Evolutionary conservation across 2,113 vertebrate genomes (phyloP).

Genomic region (Mustela lutreola): DNA sequence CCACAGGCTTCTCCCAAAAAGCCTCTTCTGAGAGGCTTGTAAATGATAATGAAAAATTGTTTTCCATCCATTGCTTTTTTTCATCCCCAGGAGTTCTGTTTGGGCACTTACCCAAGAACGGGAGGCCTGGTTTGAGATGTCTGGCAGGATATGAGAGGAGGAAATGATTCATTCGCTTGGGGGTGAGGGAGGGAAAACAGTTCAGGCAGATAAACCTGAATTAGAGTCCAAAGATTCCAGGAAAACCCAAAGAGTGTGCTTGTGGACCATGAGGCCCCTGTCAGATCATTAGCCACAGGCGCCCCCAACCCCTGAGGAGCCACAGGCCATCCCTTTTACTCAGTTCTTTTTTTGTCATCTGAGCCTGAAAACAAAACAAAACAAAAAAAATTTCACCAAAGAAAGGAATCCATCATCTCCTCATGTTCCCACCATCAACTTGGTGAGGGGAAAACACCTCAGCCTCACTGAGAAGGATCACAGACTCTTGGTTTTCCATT

Average conservation of each 20-base stretch:
- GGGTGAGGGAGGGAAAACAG: background rate
- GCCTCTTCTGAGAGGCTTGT: background rate
- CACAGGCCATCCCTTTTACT: background rate
- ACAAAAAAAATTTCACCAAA: background rate
- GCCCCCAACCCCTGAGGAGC: accelerated
- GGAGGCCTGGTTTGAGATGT: conserved; percentile 5
- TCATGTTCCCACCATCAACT: background rate
- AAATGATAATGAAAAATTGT: conserved; percentile 32
- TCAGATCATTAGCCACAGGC: background rate
- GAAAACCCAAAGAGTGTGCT: background rate
- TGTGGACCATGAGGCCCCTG: background rate
- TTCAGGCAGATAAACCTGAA: background rate
- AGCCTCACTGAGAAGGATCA: background rate
- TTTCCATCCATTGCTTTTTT: conserved; percentile 47
- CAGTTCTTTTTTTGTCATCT: background rate
- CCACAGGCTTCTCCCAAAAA: background rate
- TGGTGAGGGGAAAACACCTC: background rate
- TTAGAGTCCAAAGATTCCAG: background rate
- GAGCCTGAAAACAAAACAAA: background rate
- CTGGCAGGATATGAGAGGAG: conserved; percentile 73
- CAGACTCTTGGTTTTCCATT: background rate
- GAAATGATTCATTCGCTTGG: conserved; percentile 80
- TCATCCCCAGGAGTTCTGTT: background rate
- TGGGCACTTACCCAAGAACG: background rate
- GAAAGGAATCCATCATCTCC: background rate